Conservation (phyloP, 1,140 invertebrate species). For the Cepaea nemoralis region DNA sequence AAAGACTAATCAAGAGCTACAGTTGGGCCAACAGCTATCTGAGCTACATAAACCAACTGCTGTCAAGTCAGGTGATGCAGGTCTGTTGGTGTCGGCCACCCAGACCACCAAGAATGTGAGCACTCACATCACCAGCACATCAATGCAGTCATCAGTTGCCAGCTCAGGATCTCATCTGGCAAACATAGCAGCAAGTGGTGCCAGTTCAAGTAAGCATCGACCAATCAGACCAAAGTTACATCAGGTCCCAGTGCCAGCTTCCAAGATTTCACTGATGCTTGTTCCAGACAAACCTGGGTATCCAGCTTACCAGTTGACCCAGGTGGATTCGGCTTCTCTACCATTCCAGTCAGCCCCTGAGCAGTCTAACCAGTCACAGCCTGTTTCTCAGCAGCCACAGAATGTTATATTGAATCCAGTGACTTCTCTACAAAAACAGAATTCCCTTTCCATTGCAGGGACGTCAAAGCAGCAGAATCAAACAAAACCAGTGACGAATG, state of each 20-base stretch:
- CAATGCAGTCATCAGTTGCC: background rate
- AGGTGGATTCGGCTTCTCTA: background rate
- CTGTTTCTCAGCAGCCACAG: background rate
- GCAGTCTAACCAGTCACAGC: background rate
- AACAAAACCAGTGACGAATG: background rate
- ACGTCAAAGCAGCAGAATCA: background rate
- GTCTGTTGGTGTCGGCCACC: background rate
- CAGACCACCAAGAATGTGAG: conserved; percentile 1
- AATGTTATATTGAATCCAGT: background rate
- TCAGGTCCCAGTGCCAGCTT: background rate
- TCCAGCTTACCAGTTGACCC: background rate
- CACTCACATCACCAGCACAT: background rate
- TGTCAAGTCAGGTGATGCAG: background rate
- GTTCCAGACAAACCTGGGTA: conserved; percentile 33
- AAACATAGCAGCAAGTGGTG: background rate
- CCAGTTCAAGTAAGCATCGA: background rate
- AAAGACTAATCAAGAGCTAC: background rate
- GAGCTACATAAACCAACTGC: background rate
- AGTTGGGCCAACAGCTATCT: background rate
- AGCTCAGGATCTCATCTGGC: background rate
- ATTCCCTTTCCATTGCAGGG: background rate
- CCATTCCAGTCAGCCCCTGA: background rate
- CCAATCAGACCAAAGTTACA: conserved; percentile 12
- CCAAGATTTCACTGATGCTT: conserved; percentile 1
- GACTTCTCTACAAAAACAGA: background rate